Percentiles rank a stretch among this genome's conserved stretches.
phyloP scores from a whole-genome alignment of 1,140 invertebrate species.

The Nasonia longicornis region DNA sequence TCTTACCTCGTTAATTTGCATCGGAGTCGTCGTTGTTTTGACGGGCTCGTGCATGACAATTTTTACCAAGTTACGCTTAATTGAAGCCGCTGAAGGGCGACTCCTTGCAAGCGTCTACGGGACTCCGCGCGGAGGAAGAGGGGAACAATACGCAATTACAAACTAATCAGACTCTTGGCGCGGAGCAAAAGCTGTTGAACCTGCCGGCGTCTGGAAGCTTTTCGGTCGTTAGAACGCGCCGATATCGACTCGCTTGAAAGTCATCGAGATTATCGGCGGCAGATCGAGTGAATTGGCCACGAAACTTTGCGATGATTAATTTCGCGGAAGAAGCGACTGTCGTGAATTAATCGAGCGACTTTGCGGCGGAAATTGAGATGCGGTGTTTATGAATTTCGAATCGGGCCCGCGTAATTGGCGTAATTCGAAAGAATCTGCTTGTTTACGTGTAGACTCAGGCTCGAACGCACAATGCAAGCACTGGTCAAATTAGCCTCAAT shows the following conservation, averaged over 20 bases:
- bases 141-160: constrained; percentile 60
- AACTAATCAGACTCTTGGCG: constrained; percentile 59
- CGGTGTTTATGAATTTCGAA: not conserved
- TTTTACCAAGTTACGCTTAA: not conserved
- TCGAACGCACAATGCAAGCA: not conserved
- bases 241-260: constrained; percentile 6
- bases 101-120: not conserved
- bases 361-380: not conserved
- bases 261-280: constrained; percentile 26
- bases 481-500: not conserved
- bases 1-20: constrained; percentile 22
- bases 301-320: constrained; percentile 33
- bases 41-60: not conserved
- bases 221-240: not conserved
- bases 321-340: constrained; percentile 28
- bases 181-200: constrained; percentile 54
- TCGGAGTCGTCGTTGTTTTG: not conserved
- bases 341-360: constrained; percentile 9
- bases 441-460: not conserved
- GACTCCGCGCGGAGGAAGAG: not conserved
- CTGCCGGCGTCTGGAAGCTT: not conserved
- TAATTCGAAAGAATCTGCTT: not conserved
- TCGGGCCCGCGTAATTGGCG: not conserved
- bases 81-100: not conserved
- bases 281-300: constrained; percentile 1